A percentile compares a stretch with the other conserved stretches of the same genome.
Evolutionary conservation across 1,140 invertebrate genomes (phyloP).

Genomic region (Drosophila dunni): DNA sequence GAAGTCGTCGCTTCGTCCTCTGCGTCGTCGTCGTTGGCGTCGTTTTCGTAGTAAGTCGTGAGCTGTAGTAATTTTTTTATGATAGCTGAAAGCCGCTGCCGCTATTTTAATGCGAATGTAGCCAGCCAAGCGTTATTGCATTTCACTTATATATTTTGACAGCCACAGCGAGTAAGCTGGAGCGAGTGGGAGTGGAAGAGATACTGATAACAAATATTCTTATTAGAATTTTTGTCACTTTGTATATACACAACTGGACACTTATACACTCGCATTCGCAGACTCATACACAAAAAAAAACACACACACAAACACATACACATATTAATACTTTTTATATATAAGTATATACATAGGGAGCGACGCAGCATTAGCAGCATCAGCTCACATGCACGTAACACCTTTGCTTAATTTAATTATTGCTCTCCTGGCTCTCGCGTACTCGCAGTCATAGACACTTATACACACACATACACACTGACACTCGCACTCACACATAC

Average conservation of each 20-base stretch:
- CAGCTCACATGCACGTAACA: conserved; percentile 61
- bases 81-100: conserved; percentile 36
- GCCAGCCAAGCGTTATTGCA: conserved; percentile 36
- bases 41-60: conserved; percentile 76
- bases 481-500: conserved; percentile 49
- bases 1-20: conserved; percentile 38
- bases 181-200: neutral
- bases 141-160: conserved; percentile 21
- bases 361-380: conserved; percentile 37
- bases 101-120: conserved; percentile 49
- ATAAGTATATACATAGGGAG: conserved; percentile 16
- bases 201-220: conserved; percentile 70
- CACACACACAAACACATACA: conserved; percentile 17
- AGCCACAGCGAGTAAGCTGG: neutral
- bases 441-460: conserved; percentile 55
- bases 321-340: neutral
- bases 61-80: conserved; percentile 69
- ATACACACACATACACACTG: conserved; percentile 46
- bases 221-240: conserved; percentile 75
- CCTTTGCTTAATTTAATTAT: conserved; percentile 78
- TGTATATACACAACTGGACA: conserved; percentile 69
- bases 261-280: conserved; percentile 32
- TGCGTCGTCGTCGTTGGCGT: conserved; percentile 49
- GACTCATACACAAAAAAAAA: conserved; percentile 11
- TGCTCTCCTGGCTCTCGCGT: conserved; percentile 70